Base-by-base conservation (phyloP, 92 coral and sea anemone species). In the Phymanthus crucifer region DNA sequence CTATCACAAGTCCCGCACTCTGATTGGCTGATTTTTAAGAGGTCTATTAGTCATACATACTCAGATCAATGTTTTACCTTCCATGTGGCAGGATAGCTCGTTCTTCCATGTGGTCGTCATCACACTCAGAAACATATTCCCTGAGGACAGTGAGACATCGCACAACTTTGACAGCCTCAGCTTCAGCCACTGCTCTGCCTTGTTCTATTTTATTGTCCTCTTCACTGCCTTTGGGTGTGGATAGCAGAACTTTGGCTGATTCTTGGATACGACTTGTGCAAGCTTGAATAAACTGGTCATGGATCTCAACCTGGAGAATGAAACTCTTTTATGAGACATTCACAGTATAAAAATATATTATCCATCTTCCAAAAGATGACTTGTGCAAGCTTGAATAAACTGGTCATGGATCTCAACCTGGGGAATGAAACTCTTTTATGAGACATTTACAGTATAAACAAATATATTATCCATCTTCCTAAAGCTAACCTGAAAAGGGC, bases 321-420 rank as follows among this genome's bases (percentile, higher is more conserved):
- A 36, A 50, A 27, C 38, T 47, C 11, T 24, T 57, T 57, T 57
- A n/a, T 43, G 48, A 43, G 18, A 43, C 64, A 54, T 54, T 26
- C 27, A 21, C 10, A 21, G 64, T 14, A 10, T 43, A 7, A n/a
- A n/a, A n/a, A n/a, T n/a, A n/a, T n/a, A n/a, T n/a, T n/a, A n/a
- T n/a, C n/a, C n/a, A n/a, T n/a, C n/a, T n/a, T n/a, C n/a, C n/a
- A n/a, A n/a, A n/a, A n/a, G n/a, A 32, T 89, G 97, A 83, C 87
- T 89, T 10, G 93, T 95, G 43, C 99, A 95, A 43, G 81, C 89
- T 85, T 89, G 89, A 64, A 95, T 95, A 43, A 95, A 93, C 80
- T 95, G 91, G 57, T 93, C 98, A 71, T 95, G 99, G 54, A 95
- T 95, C 32, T 91, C 99, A 82, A 95, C 96, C 99, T 95, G 58